phyloP scores from a whole-genome alignment of 2,888 invertebrate genomes.

The Sclerodermus sp. region DNA sequence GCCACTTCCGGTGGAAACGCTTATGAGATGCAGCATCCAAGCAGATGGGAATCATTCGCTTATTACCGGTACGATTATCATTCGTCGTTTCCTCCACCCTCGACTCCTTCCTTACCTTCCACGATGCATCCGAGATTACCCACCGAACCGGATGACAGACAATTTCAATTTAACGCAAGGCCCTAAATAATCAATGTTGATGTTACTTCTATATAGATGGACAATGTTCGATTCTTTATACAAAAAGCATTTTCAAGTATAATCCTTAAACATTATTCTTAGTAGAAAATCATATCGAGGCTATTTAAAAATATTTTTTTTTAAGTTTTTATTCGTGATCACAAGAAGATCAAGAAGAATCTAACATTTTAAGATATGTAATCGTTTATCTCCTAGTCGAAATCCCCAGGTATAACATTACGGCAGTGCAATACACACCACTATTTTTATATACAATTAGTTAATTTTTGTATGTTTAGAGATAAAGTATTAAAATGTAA shows the following conservation, averaged over 20 bases:
- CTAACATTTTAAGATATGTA: background rate
- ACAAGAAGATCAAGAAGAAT: too few relatives aligned
- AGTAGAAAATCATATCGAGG: background rate
- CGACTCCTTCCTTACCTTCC: conserved; percentile 30
- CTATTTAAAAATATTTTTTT: background rate
- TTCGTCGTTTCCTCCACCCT: conserved; percentile 38
- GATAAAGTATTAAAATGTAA: too few relatives aligned
- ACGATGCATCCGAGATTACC: conserved; percentile 26
- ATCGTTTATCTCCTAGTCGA: background rate
- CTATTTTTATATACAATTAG: too few relatives aligned
- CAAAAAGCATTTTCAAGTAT: too few relatives aligned
- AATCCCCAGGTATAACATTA: background rate
- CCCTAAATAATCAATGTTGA: conserved; percentile 22
- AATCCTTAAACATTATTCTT: too few relatives aligned
- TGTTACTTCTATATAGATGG: background rate
- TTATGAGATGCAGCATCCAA: conserved; percentile 42
- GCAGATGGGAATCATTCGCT: conserved; percentile 50
- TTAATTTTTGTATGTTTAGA: too few relatives aligned
- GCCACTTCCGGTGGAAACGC: conserved; percentile 14
- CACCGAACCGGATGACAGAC: conserved; percentile 28
- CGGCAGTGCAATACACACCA: too few relatives aligned
- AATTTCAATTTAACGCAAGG: conserved; percentile 27
- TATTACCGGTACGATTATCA: conserved; percentile 54
- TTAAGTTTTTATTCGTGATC: too few relatives aligned
- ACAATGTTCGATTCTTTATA: background rate